A percentile compares a stretch with the other conserved stretches of the same genome.
Evolutionary conservation across 1,140 invertebrate genomes (phyloP).

Genomic region (Drosophila tropicalis): DNA sequence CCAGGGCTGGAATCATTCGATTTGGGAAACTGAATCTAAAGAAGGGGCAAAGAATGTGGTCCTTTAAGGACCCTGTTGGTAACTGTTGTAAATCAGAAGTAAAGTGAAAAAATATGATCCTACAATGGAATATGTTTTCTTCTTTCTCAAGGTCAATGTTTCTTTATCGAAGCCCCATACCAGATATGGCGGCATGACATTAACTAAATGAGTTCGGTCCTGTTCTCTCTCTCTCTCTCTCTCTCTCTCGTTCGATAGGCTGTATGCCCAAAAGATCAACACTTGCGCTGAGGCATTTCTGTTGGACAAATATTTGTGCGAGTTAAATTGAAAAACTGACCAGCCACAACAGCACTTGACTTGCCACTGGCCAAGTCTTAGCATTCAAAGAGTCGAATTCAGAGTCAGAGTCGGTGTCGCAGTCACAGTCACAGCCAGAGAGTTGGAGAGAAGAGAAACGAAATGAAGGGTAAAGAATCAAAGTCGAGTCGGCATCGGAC

Average conservation of each 20-base stretch:
- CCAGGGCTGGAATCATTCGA: not conserved
- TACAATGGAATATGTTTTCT: not conserved
- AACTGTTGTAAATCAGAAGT: no score
- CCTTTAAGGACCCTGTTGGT: no score
- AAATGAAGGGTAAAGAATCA: conserved; percentile 15
- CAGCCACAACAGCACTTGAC: conserved; percentile 73
- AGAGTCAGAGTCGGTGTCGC: conserved; percentile 8
- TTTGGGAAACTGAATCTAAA: not conserved
- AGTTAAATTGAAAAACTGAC: conserved; percentile 77
- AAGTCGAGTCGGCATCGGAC: conserved; percentile 11
- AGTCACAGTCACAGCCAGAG: conserved; percentile 3
- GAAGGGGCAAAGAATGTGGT: no score
- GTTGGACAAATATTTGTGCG: conserved; percentile 76
- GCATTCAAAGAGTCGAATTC: conserved; percentile 7
- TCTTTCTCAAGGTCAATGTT: not conserved
- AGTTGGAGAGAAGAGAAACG: conserved; percentile 16
- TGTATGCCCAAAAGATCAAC: conserved; percentile 76
- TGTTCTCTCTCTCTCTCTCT: not conserved
- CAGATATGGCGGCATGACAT: not conserved
- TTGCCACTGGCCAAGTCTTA: conserved; percentile 49
- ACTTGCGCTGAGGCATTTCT: conserved; percentile 77
- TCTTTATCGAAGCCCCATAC: not conserved
- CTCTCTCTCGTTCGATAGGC: not conserved
- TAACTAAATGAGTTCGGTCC: not conserved
- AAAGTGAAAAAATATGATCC: not conserved